phyloP scores from a whole-genome alignment of 2,113 vertebrate species.

The Rhinolophus sinicus region DNA sequence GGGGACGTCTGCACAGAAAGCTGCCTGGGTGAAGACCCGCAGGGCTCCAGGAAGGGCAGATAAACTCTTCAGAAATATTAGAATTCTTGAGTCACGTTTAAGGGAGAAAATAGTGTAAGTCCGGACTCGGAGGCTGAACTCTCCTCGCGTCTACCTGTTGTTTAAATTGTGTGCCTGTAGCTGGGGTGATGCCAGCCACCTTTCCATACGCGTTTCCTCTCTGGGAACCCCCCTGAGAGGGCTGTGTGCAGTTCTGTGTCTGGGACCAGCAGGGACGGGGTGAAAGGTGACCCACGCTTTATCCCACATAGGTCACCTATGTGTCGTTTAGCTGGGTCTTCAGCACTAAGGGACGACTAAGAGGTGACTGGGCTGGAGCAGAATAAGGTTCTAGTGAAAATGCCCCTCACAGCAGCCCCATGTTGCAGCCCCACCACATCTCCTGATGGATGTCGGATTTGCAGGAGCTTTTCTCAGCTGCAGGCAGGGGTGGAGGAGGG shows the following conservation, averaged over 20 bases:
- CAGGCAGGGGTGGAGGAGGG: not conserved
- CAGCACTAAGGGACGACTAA: not conserved
- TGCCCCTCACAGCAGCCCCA: accelerated
- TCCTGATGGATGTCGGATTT: not conserved
- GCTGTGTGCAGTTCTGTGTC: accelerated
- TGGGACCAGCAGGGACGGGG: not conserved
- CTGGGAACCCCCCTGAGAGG: not conserved
- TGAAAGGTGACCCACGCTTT: not conserved
- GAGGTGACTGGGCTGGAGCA: not conserved
- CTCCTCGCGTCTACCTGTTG: not conserved
- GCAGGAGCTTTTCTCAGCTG: not conserved
- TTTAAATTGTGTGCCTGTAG: not conserved
- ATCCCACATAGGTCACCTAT: not conserved
- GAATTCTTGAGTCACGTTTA: not conserved
- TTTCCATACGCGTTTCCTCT: accelerated
- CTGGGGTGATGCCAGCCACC: accelerated
- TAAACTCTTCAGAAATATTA: not conserved
- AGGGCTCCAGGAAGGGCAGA: not conserved
- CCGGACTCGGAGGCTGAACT: not conserved
- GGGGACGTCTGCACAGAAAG: not conserved
- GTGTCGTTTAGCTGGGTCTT: not conserved
- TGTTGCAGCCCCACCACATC: accelerated
- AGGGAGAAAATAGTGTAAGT: not conserved
- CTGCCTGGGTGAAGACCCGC: not conserved
- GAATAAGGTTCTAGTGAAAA: not conserved